Evolutionary conservation across 2,888 invertebrate genomes (phyloP).

Genomic region (Homarus gammarus): DNA sequence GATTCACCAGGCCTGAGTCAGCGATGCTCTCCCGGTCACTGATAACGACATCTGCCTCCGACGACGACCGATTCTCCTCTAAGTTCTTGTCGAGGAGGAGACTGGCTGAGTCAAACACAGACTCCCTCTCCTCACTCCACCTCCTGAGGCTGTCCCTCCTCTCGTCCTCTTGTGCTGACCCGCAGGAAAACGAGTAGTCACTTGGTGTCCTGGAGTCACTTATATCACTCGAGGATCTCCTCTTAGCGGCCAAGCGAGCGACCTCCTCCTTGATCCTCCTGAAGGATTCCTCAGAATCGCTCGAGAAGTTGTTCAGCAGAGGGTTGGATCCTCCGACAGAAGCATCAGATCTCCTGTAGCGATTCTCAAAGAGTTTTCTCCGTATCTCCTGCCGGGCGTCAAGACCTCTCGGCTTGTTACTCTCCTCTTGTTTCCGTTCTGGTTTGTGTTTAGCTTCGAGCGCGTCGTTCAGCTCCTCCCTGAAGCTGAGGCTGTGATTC

Average conservation of each 20-base stretch:
- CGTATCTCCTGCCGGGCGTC: slow-evolving; percentile 42
- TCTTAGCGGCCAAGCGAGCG: slow-evolving; percentile 57
- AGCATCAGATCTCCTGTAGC: slow-evolving; percentile 18
- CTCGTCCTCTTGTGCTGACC: slow-evolving; percentile 1
- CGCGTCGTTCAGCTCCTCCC: neutral
- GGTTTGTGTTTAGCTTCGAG: neutral
- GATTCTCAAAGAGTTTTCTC: slow-evolving; percentile 45
- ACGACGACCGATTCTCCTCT: slow-evolving; percentile 65
- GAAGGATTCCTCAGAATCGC: slow-evolving; percentile 59
- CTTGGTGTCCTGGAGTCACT: slow-evolving; percentile 38
- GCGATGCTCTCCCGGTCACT: slow-evolving; percentile 74
- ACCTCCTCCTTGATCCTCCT: slow-evolving; percentile 67
- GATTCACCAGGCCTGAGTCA: slow-evolving; percentile 69
- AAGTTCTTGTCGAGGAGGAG: neutral
- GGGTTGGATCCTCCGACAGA: slow-evolving; percentile 53
- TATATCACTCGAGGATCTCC: slow-evolving; percentile 59
- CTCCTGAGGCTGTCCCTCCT: neutral
- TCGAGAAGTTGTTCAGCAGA: slow-evolving; percentile 32
- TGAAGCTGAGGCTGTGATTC: neutral
- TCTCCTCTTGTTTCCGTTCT: neutral
- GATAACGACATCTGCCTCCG: slow-evolving; percentile 71
- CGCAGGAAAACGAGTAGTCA: slow-evolving; percentile 4
- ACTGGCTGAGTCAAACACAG: slow-evolving; percentile 51
- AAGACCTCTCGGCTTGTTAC: neutral
- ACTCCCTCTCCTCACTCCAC: slow-evolving; percentile 48